A percentile compares a stretch with the other conserved stretches of the same genome.
Conservation (phyloP, 2,113 vertebrate genomes). For the Cynoglossus semilaevis region DNA sequence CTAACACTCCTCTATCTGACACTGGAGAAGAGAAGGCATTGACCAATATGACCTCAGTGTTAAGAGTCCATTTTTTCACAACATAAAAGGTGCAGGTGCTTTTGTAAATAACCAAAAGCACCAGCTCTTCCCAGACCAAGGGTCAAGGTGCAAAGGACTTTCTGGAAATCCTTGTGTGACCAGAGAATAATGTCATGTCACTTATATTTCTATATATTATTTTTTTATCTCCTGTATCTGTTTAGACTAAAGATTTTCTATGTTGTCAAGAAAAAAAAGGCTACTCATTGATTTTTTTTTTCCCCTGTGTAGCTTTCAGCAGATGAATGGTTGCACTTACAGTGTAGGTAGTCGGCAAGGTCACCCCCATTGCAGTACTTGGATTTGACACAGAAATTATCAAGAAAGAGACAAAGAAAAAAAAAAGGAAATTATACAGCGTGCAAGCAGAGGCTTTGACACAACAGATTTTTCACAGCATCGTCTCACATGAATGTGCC, state of each 20-base stretch:
- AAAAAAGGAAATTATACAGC: slow-evolving; percentile 25
- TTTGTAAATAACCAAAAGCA: too few relatives aligned
- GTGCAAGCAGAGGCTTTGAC: slow-evolving; percentile 4
- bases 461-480: slow-evolving; percentile 7
- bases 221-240: neutral
- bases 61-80: too few relatives aligned
- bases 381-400: slow-evolving; percentile 35
- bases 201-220: too few relatives aligned
- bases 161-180: too few relatives aligned
- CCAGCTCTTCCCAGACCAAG: too few relatives aligned
- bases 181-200: too few relatives aligned
- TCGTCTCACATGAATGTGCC: slow-evolving; percentile 20
- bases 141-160: too few relatives aligned
- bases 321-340: slow-evolving; percentile 79
- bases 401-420: slow-evolving; percentile 12
- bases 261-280: neutral
- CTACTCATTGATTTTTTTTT: slow-evolving; percentile 1
- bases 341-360: slow-evolving; percentile 95
- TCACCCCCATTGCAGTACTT: slow-evolving; percentile 98
- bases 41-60: too few relatives aligned
- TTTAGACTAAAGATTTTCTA: neutral
- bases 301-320: neutral
- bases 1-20: too few relatives aligned
- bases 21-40: too few relatives aligned
- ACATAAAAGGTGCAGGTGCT: too few relatives aligned